Evolutionary conservation across 2,888 invertebrate species (phyloP).

Genomic region (Zaprionus bogoriensis): DNA sequence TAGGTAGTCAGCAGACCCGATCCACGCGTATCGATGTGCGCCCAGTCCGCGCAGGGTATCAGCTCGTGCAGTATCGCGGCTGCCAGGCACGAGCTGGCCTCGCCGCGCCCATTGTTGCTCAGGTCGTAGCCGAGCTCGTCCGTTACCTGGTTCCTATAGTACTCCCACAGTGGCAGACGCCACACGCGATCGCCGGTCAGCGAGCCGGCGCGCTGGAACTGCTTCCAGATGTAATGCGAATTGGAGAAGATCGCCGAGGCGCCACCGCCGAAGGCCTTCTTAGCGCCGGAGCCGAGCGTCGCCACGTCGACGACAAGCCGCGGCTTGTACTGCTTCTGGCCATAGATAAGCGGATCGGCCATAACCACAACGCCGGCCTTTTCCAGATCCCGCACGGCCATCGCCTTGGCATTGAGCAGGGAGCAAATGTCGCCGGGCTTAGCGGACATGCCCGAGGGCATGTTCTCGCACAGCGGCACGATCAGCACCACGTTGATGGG

Average conservation of each 20-base stretch:
- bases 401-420: conserved; percentile 84
- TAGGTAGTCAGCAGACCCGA: conserved; percentile 86
- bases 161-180: conserved; percentile 85
- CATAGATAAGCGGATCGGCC: conserved; percentile 91
- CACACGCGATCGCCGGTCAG: conserved; percentile 86
- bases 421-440: conserved; percentile 84
- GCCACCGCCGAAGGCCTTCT: conserved; percentile 84
- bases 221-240: conserved; percentile 84
- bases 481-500: conserved; percentile 84
- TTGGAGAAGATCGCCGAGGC: conserved; percentile 85
- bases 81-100: conserved; percentile 87
- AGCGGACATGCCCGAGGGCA: conserved; percentile 85
- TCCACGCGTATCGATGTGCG: conserved; percentile 89
- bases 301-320: conserved; percentile 85
- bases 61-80: conserved; percentile 88
- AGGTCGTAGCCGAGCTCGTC: conserved; percentile 84
- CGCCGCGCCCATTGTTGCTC: conserved; percentile 85
- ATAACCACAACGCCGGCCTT: conserved; percentile 90
- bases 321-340: conserved; percentile 86
- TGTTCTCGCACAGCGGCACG: conserved; percentile 83
- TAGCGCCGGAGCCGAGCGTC: conserved; percentile 83
- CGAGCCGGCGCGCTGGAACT: conserved; percentile 84
- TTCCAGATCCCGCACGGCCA: conserved; percentile 84
- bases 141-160: conserved; percentile 77
- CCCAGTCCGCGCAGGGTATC: conserved; percentile 86